Percentiles rank a stretch among this genome's conserved stretches.
phyloP scores from a whole-genome alignment of 2,888 invertebrate species.

The Drosophila formosana region DNA sequence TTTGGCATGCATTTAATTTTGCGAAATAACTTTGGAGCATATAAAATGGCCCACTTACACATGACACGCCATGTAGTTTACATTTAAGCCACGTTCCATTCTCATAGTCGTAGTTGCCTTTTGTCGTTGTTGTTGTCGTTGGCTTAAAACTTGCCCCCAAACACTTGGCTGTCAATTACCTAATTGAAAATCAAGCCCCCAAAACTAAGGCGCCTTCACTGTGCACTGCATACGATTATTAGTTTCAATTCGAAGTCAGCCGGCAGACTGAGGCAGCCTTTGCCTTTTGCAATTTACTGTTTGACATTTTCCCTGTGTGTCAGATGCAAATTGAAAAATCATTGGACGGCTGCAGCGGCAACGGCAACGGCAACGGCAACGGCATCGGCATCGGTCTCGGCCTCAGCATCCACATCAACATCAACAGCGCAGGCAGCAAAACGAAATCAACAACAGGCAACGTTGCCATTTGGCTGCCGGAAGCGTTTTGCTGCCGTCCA shows the following conservation, averaged over 20 bases:
- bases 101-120: neutral
- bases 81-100: conserved; percentile 52
- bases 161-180: conserved; percentile 69
- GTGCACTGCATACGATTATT: conserved; percentile 73
- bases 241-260: conserved; percentile 47
- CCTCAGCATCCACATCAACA: conserved; percentile 24
- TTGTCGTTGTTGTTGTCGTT: neutral
- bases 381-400: neutral
- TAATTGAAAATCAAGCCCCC: conserved; percentile 71
- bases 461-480: conserved; percentile 70
- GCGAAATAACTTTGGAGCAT: conserved; percentile 70
- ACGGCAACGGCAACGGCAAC: conserved; percentile 21
- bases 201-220: conserved; percentile 28
- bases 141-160: conserved; percentile 45
- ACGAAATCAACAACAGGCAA: conserved; percentile 64
- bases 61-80: conserved; percentile 56
- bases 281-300: conserved; percentile 76
- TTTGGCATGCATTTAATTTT: conserved; percentile 66
- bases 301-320: conserved; percentile 74
- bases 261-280: conserved; percentile 24
- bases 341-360: conserved; percentile 56
- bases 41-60: conserved; percentile 66
- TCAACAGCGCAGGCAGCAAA: conserved; percentile 41
- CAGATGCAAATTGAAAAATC: conserved; percentile 81
- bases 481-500: conserved; percentile 76